Base-by-base conservation (phyloP, 64 coral and sea anemone genomes). In the Montipora cactus region DNA sequence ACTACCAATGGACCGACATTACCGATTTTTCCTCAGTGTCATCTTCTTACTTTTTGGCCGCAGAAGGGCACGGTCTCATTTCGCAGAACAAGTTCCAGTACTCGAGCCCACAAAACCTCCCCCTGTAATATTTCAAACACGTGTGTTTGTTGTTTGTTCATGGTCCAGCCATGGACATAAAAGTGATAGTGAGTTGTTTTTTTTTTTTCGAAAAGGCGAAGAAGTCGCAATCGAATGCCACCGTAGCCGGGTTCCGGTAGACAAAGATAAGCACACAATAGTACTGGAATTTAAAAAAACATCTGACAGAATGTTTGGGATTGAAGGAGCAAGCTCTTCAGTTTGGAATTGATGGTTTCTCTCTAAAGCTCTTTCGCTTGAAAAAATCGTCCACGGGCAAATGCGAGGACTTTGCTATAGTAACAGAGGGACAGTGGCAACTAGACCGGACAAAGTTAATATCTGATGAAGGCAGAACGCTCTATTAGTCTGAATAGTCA, bases 221-320 rank as follows among this genome's bases (percentile, higher is more conserved):
- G 77, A 79, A 16, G 45, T 79, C 16, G 76, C 76, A 79, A 79
- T 79, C 76, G 76, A 79, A 79, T 9, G 47, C 47, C 76, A 51
- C 76, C 76, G 76, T 79, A 79, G 45, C 76, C 45, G 47, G 45
- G 76, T 79, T 79, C 47, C 11, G 18, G 47, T 79, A 0, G 74
- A 76, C 74, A 76, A 76, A 76, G 74, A 25, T 37, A 76, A 13
- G 45, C 21, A 76, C 20, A 76, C 20, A 76, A 44, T 22, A 76
- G 74, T 76, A 25, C 44, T 74, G 15, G 74, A 76, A 44, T 76
- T 37, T 7, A 76, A 76, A 76, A 76, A 76, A 67, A 2, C 21
- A 76, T 76, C 74, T 76, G 23, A 76, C 23, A 76, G 22, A 76
- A 76, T 14, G 1, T 76, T 76, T 76, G 23, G 5, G 74, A 11